These are phyloP conservation scores for Littorina saxatilis DNA, from an alignment of 1,140 invertebrate genomes.

Conservation along the genomic window DNA sequence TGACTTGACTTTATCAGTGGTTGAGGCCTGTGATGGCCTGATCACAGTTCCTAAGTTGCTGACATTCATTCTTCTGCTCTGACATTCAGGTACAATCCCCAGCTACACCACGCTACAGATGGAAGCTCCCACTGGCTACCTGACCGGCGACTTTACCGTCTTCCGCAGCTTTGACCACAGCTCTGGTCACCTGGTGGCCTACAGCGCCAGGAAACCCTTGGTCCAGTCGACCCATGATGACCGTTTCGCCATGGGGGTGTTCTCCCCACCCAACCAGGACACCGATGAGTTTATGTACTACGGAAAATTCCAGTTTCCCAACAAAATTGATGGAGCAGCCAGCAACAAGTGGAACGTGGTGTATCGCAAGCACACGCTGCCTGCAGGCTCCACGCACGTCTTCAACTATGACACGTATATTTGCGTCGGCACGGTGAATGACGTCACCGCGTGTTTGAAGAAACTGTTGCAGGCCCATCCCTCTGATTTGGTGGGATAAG, in stretches of 20 bases:
- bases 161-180: constrained; percentile 35
- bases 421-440: not conserved
- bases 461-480: too few relatives aligned
- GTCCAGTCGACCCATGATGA: constrained; percentile 46
- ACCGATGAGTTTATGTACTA: constrained; percentile 38
- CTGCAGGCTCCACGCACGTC: not conserved
- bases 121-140: constrained; percentile 50
- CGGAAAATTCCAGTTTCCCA: constrained; percentile 14
- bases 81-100: not conserved
- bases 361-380: not conserved
- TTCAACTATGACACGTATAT: not conserved
- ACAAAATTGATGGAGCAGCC: not conserved
- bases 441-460: not conserved
- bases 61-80: not conserved
- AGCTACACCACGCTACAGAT: constrained; percentile 36
- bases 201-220: constrained; percentile 28
- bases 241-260: constrained; percentile 49
- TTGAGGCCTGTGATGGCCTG: too few relatives aligned
- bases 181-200: constrained; percentile 26
- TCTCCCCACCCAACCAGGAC: constrained; percentile 45
- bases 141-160: constrained; percentile 48
- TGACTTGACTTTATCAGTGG: too few relatives aligned
- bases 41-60: too few relatives aligned
- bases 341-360: constrained; percentile 52
- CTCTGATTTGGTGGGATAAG: too few relatives aligned